phyloP scores from a whole-genome alignment of 2,797 vertebrate species.

The Triplophysa bombifrons region DNA sequence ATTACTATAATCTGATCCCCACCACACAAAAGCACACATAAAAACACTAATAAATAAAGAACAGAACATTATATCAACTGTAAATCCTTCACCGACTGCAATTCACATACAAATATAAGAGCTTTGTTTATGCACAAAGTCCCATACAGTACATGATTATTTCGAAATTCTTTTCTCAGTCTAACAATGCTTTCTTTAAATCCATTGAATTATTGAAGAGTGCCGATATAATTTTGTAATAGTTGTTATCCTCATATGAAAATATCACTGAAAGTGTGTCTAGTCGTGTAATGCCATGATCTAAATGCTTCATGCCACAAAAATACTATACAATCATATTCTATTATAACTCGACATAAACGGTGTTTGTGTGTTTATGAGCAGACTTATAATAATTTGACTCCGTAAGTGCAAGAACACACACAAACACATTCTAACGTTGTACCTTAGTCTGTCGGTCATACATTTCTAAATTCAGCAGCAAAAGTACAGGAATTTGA shows the following conservation, averaged over 20 bases:
- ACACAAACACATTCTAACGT: background rate
- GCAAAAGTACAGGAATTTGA: background rate
- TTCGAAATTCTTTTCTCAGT: background rate
- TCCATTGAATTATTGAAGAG: too few species aligned
- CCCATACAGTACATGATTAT: background rate
- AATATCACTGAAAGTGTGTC: too few species aligned
- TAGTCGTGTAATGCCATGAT: too few species aligned
- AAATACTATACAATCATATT: background rate
- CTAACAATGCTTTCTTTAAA: too few species aligned
- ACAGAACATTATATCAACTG: background rate
- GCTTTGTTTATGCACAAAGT: background rate
- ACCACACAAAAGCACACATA: background rate
- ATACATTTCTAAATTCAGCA: background rate
- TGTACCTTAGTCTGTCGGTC: background rate
- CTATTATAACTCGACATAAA: background rate
- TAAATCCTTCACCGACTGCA: background rate
- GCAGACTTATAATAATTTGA: background rate
- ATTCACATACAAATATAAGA: slow-evolving; percentile 9
- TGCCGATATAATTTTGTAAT: background rate
- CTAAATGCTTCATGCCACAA: too few species aligned
- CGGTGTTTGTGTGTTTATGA: background rate
- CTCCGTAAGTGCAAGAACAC: too few species aligned
- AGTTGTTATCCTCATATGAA: too few species aligned
- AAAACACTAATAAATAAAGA: background rate
- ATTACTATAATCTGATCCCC: background rate